Evolutionary conservation across 1,140 invertebrate species (phyloP), one percentile per base, ranked within the genome.

Genomic region (Bombus cullumanus): DNA sequence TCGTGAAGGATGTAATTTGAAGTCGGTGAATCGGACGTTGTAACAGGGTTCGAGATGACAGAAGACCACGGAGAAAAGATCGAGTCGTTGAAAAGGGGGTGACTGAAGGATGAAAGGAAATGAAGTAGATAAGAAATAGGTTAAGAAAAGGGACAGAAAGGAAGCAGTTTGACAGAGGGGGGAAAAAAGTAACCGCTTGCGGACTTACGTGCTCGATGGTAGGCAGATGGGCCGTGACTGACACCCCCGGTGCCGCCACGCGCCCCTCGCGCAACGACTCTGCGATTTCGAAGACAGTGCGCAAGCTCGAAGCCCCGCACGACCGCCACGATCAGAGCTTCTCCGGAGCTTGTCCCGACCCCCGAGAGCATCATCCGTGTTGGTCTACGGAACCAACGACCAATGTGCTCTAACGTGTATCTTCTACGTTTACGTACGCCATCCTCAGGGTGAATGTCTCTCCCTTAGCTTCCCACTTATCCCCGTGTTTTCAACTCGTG

Each of bases 181-280:
- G 72, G 43, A 77, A 83, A 82, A 87, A 76, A 86, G 59, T 47
- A 87, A 88, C 76, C 75, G 75, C 37, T 84, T 72, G 88, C 89
- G 81, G 83, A 95, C 94, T 95, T 95, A 95, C 94, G 94, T 95
- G 94, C 88, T 94, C 90, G 91, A 90, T 93, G 94, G 86, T 94
- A 93, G 93, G 92, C 94, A 92, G 94, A 92, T 94, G 92, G 94
- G 92, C 94, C 94, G 94, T 94, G 94, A 95, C 94, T 95, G 93
- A 94, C 94, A 94, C 92, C 94, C 94, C 93, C 90, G 88, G 89
- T 88, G 89, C 82, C 87, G 79, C 90, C 92, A 93, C 92, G 93
- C 93, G 91, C 89, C 92, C 92, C 89, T 86, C 87, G 85, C 87
- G 78, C 86, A 59, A 75, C 89, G 72, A 83, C 69, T 82, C 84